Evolutionary conservation across 2,797 vertebrate genomes (phyloP).

Genomic region (Champsocephalus gunnari): DNA sequence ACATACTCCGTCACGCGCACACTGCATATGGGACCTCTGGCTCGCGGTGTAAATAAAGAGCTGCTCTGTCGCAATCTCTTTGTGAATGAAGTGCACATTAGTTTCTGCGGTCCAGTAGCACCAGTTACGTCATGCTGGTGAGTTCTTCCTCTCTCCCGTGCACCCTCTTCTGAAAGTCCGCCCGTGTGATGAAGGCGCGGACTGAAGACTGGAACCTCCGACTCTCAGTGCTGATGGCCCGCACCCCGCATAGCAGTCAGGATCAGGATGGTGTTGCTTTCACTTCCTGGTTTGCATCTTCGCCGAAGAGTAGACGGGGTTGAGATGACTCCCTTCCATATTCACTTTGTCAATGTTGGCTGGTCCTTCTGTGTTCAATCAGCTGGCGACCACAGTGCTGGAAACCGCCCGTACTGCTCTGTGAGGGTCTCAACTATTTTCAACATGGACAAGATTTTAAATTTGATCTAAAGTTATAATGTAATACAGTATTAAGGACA

Average conservation of each 20-base stretch:
- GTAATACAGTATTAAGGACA: too few relatives aligned
- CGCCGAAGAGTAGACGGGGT: neutral
- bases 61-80: too few relatives aligned
- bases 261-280: neutral
- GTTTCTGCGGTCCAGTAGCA: neutral
- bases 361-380: neutral
- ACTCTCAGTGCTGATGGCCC: accelerated
- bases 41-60: neutral
- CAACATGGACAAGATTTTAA: neutral
- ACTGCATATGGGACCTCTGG: neutral
- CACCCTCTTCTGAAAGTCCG: neutral
- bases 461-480: neutral
- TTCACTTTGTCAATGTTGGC: neutral
- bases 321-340: neutral
- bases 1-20: neutral
- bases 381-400: neutral
- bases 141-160: neutral
- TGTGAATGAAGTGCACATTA: too few relatives aligned
- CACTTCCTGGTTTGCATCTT: conserved; percentile 30
- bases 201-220: neutral
- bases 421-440: neutral
- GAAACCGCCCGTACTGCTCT: neutral
- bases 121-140: too few relatives aligned
- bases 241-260: too few relatives aligned
- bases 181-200: neutral